A percentile compares a stretch with the other conserved stretches of the same genome.
These are phyloP conservation scores for Bagarius yarrelli DNA, from an alignment of 2,113 vertebrate species.

Conservation along the genomic window DNA sequence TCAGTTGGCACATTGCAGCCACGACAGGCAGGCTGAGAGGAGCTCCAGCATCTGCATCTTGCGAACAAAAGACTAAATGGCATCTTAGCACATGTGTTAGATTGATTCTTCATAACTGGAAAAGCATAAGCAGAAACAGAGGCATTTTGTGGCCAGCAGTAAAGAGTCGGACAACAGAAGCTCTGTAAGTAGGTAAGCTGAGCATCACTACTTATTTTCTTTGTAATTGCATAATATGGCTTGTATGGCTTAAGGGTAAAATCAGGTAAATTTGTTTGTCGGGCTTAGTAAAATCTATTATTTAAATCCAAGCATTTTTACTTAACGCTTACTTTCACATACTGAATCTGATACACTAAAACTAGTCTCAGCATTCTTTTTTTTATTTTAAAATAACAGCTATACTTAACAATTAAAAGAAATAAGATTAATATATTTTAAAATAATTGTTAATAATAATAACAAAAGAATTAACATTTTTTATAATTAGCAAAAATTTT, in stretches of 20 bases:
- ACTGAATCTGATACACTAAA: background rate
- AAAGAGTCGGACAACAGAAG: conserved; percentile 47
- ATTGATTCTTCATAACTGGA: conserved; percentile 51
- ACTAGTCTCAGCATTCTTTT: background rate
- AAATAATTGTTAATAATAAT: background rate
- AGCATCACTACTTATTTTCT: conserved; percentile 44
- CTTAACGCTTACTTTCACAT: background rate
- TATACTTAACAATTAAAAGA: no score
- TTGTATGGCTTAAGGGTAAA: conserved; percentile 26
- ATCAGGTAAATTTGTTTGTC: conserved; percentile 11
- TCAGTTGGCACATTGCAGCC: conserved; percentile 69
- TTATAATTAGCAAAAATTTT: no score
- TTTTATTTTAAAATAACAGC: conserved; percentile 22
- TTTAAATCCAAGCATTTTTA: conserved; percentile 37
- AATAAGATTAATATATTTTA: background rate
- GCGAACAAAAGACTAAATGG: conserved; percentile 61
- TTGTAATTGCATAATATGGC: background rate
- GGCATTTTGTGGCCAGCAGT: conserved; percentile 54
- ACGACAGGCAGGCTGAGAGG: conserved; percentile 62
- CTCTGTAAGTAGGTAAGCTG: conserved; percentile 70
- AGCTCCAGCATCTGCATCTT: conserved; percentile 59
- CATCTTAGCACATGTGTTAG: conserved; percentile 57
- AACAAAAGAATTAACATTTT: background rate
- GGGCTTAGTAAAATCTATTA: background rate
- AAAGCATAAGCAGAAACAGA: conserved; percentile 39